These are phyloP conservation scores for Pterostichus madidus DNA, from an alignment of 2,888 invertebrate species.

Conservation along the genomic window DNA sequence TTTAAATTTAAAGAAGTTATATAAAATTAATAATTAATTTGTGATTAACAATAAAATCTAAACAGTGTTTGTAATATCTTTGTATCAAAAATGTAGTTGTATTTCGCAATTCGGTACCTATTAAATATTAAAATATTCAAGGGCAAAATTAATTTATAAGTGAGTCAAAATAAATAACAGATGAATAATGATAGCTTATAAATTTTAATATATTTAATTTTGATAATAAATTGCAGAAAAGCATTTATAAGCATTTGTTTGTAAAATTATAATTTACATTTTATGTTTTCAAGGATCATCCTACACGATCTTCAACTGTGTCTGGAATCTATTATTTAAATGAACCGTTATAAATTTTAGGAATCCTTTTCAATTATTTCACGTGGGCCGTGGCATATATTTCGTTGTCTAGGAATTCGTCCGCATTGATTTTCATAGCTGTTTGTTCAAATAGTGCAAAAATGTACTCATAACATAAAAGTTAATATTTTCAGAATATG, in stretches of 20 bases:
- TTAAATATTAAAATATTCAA: constrained; percentile 1
- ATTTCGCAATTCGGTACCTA: constrained; percentile 20
- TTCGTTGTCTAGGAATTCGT: background rate
- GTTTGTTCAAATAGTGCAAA: background rate
- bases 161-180: constrained; percentile 31
- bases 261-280: constrained; percentile 14
- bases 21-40: too few relatives aligned
- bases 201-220: constrained; percentile 48
- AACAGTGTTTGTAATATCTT: too few relatives aligned
- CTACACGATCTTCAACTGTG: constrained; percentile 24
- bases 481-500: too few relatives aligned
- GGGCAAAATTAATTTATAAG: constrained; percentile 13
- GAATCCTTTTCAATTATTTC: constrained; percentile 50
- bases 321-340: constrained; percentile 46
- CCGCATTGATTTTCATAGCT: too few relatives aligned
- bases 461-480: background rate
- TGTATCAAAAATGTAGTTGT: background rate
- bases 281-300: constrained; percentile 35
- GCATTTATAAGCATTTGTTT: background rate
- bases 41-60: too few relatives aligned
- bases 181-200: constrained; percentile 36
- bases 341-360: constrained; percentile 55
- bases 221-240: constrained; percentile 32
- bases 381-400: constrained; percentile 41
- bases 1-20: too few relatives aligned